Conservation (phyloP, 2,797 vertebrate species). For the Labeo calbasu region DNA sequence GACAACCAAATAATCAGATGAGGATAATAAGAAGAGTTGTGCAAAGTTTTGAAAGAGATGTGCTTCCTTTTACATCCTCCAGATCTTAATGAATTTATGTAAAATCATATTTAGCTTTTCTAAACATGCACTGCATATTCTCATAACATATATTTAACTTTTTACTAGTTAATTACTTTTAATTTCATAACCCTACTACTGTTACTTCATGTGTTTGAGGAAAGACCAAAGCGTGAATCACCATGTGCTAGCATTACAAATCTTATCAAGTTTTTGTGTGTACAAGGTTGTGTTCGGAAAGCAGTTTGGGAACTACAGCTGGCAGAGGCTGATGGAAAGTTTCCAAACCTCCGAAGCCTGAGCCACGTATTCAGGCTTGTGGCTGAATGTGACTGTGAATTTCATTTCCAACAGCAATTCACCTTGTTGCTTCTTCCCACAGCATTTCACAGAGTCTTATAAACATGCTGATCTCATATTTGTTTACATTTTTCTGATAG, state of each 20-base stretch:
- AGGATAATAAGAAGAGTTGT: background rate
- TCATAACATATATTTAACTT: too few species aligned
- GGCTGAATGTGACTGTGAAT: conserved; percentile 48
- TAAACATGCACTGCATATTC: background rate
- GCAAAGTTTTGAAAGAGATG: background rate
- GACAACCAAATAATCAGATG: background rate
- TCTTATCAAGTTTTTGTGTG: conserved; percentile 63
- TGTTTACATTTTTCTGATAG: conserved; percentile 40
- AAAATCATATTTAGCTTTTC: conserved; percentile 16
- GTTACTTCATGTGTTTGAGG: conserved; percentile 32
- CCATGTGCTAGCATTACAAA: conserved; percentile 42
- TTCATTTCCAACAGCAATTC: conserved; percentile 51
- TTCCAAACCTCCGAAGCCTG: conserved; percentile 52
- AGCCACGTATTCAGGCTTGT: conserved; percentile 60
- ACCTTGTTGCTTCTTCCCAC: conserved; percentile 44
- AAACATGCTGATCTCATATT: conserved; percentile 27
- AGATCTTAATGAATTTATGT: background rate
- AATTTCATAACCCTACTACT: background rate
- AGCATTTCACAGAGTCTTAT: conserved; percentile 38
- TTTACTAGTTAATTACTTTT: background rate
- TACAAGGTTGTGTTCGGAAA: conserved; percentile 51
- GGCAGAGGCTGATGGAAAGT: conserved; percentile 53
- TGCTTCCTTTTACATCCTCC: background rate
- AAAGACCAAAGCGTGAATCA: conserved; percentile 46
- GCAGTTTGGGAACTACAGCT: conserved; percentile 51